phyloP scores from a whole-genome alignment of 2,113 vertebrate species.

The Atrichornis clamosus region DNA sequence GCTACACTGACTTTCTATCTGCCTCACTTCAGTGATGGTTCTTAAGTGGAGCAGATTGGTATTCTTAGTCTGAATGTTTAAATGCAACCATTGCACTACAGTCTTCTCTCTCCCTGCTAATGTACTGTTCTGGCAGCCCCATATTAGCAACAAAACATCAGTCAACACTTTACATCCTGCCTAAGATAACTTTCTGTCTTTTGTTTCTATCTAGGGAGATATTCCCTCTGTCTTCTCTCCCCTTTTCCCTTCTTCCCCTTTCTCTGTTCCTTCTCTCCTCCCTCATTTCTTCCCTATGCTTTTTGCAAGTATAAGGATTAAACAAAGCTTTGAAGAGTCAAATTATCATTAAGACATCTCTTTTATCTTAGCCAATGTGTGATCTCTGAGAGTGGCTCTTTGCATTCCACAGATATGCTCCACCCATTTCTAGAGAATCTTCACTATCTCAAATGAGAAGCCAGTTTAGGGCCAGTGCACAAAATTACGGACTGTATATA shows the following conservation, averaged over 20 bases:
- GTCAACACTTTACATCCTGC: neutral
- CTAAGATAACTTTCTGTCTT: neutral
- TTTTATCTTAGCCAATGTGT: neutral
- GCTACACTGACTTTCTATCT: neutral
- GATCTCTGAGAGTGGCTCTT: neutral
- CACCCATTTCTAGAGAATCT: neutral
- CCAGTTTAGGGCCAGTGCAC: neutral
- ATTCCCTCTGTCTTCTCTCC: neutral
- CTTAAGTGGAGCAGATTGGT: neutral
- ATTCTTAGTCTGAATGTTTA: neutral
- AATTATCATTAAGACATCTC: neutral
- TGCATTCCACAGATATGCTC: neutral
- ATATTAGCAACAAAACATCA: neutral
- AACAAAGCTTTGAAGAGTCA: neutral
- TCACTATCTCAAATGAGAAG: neutral
- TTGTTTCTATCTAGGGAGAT: neutral
- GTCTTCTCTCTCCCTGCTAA: neutral
- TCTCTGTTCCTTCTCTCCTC: neutral
- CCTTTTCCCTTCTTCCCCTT: neutral
- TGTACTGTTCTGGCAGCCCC: neutral
- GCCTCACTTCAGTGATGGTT: neutral
- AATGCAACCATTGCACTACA: neutral
- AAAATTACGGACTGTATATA: neutral
- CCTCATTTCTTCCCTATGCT: neutral
- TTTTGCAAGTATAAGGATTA: constrained; percentile 15